phyloP scores from a whole-genome alignment of 1,140 invertebrate genomes.

The Lethrus apterus region DNA sequence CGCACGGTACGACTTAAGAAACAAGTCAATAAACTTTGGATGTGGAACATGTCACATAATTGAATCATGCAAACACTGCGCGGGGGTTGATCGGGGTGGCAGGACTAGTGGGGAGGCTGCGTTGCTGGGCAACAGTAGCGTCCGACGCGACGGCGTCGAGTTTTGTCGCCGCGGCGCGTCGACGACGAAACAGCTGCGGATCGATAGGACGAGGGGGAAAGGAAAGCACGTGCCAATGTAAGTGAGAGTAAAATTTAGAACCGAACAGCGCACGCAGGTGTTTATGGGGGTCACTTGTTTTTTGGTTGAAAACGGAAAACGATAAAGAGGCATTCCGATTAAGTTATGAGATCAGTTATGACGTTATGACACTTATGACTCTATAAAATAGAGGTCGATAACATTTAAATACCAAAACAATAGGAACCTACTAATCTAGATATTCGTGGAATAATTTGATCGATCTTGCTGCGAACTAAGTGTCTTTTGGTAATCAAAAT shows the following conservation, averaged over 20 bases:
- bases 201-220: constrained; percentile 8
- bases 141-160: constrained; percentile 32
- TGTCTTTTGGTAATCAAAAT: no score
- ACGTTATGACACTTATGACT: no score
- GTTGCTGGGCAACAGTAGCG: constrained; percentile 35
- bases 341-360: no score
- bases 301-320: no score
- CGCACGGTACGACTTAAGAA: constrained; percentile 25
- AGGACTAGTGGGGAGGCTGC: constrained; percentile 32
- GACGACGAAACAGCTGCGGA: neutral
- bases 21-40: constrained; percentile 37
- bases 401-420: no score
- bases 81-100: constrained; percentile 16
- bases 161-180: constrained; percentile 16
- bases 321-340: no score
- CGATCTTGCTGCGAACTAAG: no score
- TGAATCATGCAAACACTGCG: constrained; percentile 37
- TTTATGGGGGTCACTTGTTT: constrained; percentile 2
- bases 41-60: constrained; percentile 36
- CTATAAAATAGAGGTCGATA: no score
- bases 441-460: no score
- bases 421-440: no score
- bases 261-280: no score
- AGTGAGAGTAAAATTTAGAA: constrained; percentile 20
- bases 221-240: constrained; percentile 18